phyloP scores from a whole-genome alignment of 2,888 invertebrate species.

The Drosophila gaucha region DNA sequence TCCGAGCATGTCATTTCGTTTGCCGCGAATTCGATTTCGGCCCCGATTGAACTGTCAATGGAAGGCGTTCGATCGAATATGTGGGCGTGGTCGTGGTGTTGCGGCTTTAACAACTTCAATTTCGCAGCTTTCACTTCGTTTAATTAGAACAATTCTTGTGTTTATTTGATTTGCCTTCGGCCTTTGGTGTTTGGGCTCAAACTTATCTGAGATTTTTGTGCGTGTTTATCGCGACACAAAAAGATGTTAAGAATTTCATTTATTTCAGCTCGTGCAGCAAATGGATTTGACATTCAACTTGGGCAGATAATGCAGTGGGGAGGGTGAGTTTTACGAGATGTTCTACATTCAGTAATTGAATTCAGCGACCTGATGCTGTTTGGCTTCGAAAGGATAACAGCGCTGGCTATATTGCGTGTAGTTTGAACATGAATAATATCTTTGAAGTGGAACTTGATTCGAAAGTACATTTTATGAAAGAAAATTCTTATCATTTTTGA shows the following conservation, averaged over 20 bases:
- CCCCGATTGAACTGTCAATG: conserved; percentile 21
- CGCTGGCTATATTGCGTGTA: not conserved
- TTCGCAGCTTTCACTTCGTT: conserved; percentile 14
- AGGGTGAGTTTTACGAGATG: not conserved
- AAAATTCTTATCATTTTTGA: too few relatives aligned
- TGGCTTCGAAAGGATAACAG: not conserved
- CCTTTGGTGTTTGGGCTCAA: conserved; percentile 8
- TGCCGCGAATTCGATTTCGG: conserved; percentile 8
- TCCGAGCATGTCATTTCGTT: conserved; percentile 52
- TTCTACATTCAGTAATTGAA: conserved; percentile 6
- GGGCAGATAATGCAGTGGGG: not conserved
- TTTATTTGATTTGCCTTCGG: not conserved
- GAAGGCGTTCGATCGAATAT: conserved; percentile 4
- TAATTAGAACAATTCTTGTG: conserved; percentile 27
- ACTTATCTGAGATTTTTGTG: conserved; percentile 4
- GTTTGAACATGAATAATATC: not conserved
- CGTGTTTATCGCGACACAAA: conserved; percentile 9
- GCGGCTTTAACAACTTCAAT: conserved; percentile 19
- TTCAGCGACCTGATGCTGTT: not conserved
- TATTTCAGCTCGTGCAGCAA: conserved; percentile 16
- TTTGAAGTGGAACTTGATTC: not conserved
- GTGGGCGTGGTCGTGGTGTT: conserved; percentile 8
- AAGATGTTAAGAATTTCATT: conserved; percentile 30
- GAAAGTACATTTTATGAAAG: too few relatives aligned
- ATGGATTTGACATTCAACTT: conserved; percentile 12